These are phyloP conservation scores for Ancistrus triradiatus DNA, from an alignment of 2,113 vertebrate species.

Conservation along the genomic window DNA sequence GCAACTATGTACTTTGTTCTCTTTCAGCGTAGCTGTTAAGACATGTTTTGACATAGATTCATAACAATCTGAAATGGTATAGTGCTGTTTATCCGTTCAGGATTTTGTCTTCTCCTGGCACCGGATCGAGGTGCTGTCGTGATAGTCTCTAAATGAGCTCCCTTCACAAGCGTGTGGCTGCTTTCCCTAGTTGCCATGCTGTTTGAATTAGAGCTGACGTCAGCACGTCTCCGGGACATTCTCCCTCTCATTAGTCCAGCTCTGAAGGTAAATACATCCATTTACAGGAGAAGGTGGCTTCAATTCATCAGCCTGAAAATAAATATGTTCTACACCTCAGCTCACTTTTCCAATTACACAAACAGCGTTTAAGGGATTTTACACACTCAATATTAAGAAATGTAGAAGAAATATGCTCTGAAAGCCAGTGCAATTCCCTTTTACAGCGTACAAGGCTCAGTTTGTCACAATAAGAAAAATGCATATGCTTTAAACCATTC, in stretches of 20 bases:
- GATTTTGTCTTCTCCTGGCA: conserved; percentile 19
- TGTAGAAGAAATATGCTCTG: conserved; percentile 5
- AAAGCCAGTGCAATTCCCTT: no score
- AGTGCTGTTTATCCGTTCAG: conserved; percentile 20
- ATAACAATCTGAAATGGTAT: no score
- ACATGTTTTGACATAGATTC: conserved; percentile 6
- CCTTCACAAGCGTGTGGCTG: conserved; percentile 38
- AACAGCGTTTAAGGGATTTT: conserved; percentile 12
- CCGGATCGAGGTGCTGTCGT: conserved; percentile 19
- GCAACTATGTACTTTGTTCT: conserved; percentile 10
- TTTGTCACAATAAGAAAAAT: neutral
- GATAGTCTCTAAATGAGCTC: conserved; percentile 31
- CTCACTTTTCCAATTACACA: conserved; percentile 22
- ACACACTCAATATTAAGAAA: conserved; percentile 11
- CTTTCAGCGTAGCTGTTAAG: no score
- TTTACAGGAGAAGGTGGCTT: conserved; percentile 39
- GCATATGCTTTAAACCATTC: no score
- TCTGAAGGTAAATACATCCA: conserved; percentile 45
- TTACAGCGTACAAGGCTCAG: neutral
- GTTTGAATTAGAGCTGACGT: conserved; percentile 50
- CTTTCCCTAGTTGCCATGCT: conserved; percentile 33
- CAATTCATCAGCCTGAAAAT: conserved; percentile 31
- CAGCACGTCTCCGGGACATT: conserved; percentile 39
- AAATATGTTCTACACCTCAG: conserved; percentile 12
- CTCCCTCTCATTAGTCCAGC: conserved; percentile 36